Conservation (phyloP, 2,888 invertebrate genomes). For the Phengaris arion region DNA sequence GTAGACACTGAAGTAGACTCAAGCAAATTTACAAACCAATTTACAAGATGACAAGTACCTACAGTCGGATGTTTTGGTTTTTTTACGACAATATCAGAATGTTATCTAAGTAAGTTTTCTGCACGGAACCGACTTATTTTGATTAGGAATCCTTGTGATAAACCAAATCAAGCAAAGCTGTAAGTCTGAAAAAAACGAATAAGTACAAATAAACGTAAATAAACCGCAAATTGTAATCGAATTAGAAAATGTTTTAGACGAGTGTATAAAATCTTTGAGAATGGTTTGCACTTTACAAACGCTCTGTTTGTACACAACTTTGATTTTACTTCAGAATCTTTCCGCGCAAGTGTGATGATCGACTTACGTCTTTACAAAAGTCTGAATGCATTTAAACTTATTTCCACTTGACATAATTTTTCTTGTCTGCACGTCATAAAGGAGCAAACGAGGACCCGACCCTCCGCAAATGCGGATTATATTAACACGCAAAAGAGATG, state of each 20-base stretch:
- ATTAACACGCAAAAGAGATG: slow-evolving; percentile 60
- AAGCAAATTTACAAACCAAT: slow-evolving; percentile 4
- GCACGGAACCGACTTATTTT: not conserved
- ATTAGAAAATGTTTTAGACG: not conserved
- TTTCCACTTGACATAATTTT: slow-evolving; percentile 50
- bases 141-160: not conserved
- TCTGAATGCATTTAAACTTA: slow-evolving; percentile 35
- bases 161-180: not conserved
- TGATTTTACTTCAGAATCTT: not conserved
- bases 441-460: slow-evolving; percentile 59
- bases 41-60: slow-evolving; percentile 8
- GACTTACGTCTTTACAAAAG: not conserved
- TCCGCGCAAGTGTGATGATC: not conserved
- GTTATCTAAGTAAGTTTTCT: no score
- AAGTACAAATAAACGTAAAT: not conserved
- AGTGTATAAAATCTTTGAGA: not conserved
- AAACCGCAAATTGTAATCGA: not conserved
- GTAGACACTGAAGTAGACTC: not conserved
- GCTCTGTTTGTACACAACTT: not conserved
- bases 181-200: not conserved
- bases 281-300: not conserved
- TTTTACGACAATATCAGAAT: not conserved
- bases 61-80: not conserved
- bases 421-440: slow-evolving; percentile 56
- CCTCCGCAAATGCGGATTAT: slow-evolving; percentile 63